Base-by-base conservation (phyloP, 2,888 invertebrate genomes). In the Dolichomitus sp. region DNA sequence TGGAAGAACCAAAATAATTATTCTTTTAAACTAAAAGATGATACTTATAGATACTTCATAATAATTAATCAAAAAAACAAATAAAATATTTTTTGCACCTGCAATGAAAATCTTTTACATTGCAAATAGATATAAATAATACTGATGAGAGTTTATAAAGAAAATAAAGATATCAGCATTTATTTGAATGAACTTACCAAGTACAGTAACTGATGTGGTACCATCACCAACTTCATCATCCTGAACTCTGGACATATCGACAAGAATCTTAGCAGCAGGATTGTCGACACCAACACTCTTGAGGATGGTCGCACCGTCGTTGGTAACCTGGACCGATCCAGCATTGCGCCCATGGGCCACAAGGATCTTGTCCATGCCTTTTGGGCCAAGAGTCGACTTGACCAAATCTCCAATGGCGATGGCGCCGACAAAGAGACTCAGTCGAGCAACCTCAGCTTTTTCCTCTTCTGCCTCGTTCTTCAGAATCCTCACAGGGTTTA, bases 201-300 rank as follows among this genome's bases (percentile, higher is more conserved):
- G 94, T 54, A 99, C 99, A 73, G 99, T 98, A 0, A 99, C 99
- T 0, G 99, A 99, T 52, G 99, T 99, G n/a, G 99, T 99, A 14
- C 99, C 99, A 95, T 99, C 99, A 59, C 99, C 99, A 80, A 99
- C 99, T 95, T 99, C 99, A 93, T 99, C 99, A 94, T 99, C 99
- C 93, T 99, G 99, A 3, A 99, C 99, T 94, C 98, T 97, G 14
- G 99, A 98, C 96, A 99, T 99, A 88, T 99, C 99, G n/a, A 99
- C 99, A 68, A 99, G 95, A 90, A 99, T 98, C 94, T 99, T 99
- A 0, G 99, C 99, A 40, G 99, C 99, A 27, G 99, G 99, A 94
- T 99, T 99, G 93, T 99, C 99, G 19, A 99, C 98, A 74, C 99
- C 99, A 78, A 99, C 96, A 0, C 98, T 96, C 93, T 99, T 98